Evolutionary conservation across 2,797 vertebrate species (phyloP).

Genomic region (Brachyalestes nurse): DNA sequence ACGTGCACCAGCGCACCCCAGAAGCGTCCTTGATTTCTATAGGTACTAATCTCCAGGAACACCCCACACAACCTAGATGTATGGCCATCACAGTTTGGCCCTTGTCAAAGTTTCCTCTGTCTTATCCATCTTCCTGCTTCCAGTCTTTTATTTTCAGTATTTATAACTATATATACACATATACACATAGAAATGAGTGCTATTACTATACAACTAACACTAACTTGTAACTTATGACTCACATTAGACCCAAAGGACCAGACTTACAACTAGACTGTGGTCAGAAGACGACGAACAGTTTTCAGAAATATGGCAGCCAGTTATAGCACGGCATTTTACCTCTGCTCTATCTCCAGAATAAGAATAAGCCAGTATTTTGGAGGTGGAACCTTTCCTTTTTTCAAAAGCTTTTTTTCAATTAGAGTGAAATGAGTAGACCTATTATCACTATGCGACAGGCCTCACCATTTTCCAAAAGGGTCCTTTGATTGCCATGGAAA

Average conservation of each 20-base stretch:
- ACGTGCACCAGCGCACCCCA: no score
- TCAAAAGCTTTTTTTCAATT: conserved; percentile 85
- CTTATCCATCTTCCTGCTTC: no score
- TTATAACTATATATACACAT: no score
- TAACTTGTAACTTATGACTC: background rate
- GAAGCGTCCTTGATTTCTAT: no score
- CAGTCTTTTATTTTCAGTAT: no score
- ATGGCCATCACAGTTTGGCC: no score
- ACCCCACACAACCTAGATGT: no score
- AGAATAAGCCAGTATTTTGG: conserved; percentile 65
- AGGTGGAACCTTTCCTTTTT: conserved; percentile 68
- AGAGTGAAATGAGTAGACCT: conserved; percentile 81
- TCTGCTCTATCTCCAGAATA: conserved; percentile 36
- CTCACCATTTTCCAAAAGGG: conserved; percentile 75
- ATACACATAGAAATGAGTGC: no score
- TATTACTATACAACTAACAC: background rate
- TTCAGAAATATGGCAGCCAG: conserved; percentile 8
- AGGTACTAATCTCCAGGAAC: no score
- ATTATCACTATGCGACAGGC: conserved; percentile 85
- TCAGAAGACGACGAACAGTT: background rate
- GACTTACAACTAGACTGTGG: background rate
- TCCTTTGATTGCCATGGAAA: conserved; percentile 87
- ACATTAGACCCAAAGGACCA: no score
- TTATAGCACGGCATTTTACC: conserved; percentile 28
- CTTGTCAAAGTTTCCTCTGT: no score